A percentile compares a stretch with the other conserved stretches of the same genome.
phyloP scores from a whole-genome alignment of 2,888 invertebrate genomes.

The Hypsopygia costalis region DNA sequence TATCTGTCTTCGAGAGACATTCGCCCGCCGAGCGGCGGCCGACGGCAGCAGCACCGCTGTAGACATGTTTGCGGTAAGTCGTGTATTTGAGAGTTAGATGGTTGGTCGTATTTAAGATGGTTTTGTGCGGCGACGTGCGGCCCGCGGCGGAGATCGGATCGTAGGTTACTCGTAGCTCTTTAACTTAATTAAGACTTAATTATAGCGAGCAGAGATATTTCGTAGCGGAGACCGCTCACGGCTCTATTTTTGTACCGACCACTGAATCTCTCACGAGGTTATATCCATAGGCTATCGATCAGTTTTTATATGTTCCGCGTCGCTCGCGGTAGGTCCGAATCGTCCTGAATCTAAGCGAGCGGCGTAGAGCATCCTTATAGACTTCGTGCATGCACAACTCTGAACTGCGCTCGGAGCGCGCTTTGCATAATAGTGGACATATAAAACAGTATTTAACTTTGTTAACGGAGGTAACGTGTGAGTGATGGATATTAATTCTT shows the following conservation, averaged over 20 bases:
- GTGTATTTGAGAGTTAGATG: no score
- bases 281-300: not conserved
- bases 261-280: constrained; percentile 37
- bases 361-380: not conserved
- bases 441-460: no score
- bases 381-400: not conserved
- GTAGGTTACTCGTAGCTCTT: constrained; percentile 38
- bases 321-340: no score
- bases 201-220: constrained; percentile 47
- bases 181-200: constrained; percentile 52
- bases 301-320: not conserved
- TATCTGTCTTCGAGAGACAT: no score
- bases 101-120: not conserved
- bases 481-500: no score
- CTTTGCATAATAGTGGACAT: no score
- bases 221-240: constrained; percentile 43
- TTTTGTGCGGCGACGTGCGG: constrained; percentile 13
- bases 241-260: constrained; percentile 67
- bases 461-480: no score
- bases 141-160: no score
- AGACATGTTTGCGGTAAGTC: no score
- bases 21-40: not conserved
- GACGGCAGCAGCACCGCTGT: no score
- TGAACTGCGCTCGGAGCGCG: not conserved
- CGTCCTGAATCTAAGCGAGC: no score